Evolutionary conservation across 2,797 vertebrate species (phyloP).

Genomic region (Coreius guichenoti): DNA sequence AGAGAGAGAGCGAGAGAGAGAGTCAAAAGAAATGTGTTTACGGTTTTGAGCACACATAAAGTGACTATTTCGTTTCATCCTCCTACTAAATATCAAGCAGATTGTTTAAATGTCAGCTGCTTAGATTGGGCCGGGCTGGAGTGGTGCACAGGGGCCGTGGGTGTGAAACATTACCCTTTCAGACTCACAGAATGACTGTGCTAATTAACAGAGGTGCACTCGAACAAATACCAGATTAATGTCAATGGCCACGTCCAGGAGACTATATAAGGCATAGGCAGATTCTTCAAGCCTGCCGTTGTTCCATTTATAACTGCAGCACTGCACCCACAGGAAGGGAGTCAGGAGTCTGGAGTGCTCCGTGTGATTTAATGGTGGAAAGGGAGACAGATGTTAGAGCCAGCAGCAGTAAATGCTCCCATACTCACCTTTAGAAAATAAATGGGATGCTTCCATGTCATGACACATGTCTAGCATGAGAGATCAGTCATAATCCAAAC

Average conservation of each 20-base stretch:
- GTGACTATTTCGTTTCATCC: constrained; percentile 46
- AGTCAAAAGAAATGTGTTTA: constrained; percentile 35
- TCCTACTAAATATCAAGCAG: constrained; percentile 64
- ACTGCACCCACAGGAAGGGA: constrained; percentile 54
- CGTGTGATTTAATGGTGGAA: constrained; percentile 29
- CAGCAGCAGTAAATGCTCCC: constrained; percentile 36
- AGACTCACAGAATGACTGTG: constrained; percentile 64
- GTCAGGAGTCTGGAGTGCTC: not conserved
- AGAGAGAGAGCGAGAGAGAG: not conserved
- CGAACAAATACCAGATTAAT: constrained; percentile 78
- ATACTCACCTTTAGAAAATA: constrained; percentile 28
- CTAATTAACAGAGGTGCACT: constrained; percentile 69
- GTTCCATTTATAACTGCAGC: constrained; percentile 63
- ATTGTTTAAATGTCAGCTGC: constrained; percentile 70
- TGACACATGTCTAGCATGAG: not conserved
- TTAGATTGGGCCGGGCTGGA: constrained; percentile 49
- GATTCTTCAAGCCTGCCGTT: constrained; percentile 62
- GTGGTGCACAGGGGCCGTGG: constrained; percentile 47
- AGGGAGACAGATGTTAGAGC: constrained; percentile 34
- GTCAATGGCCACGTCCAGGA: constrained; percentile 68
- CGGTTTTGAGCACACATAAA: constrained; percentile 42
- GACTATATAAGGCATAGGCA: constrained; percentile 20
- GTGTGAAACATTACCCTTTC: constrained; percentile 67
- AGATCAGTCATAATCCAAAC: not conserved
- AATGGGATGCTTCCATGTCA: constrained; percentile 22